phyloP scores from a whole-genome alignment of 2,797 vertebrate species.

The Mormyrus proboscirostris region DNA sequence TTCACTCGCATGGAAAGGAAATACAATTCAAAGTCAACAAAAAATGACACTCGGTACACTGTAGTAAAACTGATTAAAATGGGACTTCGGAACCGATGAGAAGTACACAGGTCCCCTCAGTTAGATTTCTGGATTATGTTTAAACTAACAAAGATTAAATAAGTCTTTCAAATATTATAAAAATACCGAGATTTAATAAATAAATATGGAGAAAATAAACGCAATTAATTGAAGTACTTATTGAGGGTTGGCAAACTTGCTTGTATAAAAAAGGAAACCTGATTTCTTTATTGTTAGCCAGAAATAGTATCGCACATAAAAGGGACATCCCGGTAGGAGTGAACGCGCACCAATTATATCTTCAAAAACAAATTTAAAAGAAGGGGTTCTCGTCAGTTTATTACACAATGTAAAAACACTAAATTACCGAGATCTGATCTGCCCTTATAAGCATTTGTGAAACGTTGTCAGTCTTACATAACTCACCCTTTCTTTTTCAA shows the following conservation, averaged over 20 bases:
- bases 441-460: neutral
- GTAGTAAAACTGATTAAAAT: neutral
- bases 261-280: neutral
- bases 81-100: neutral
- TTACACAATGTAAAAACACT: neutral
- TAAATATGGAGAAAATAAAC: neutral
- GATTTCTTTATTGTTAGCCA: neutral
- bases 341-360: neutral
- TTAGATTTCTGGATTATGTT: neutral
- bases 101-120: neutral
- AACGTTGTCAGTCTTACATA: neutral
- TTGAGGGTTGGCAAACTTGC: neutral
- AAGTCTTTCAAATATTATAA: neutral
- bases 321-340: neutral
- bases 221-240: neutral
- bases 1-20: neutral
- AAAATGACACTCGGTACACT: neutral
- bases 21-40: neutral
- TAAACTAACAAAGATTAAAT: neutral
- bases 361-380: neutral
- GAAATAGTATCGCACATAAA: neutral
- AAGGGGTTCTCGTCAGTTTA: neutral
- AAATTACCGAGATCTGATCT: neutral
- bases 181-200: neutral
- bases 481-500: conserved; percentile 77